Evolutionary conservation across 2,888 invertebrate genomes (phyloP).

Genomic region (Adelognathus sp.): DNA sequence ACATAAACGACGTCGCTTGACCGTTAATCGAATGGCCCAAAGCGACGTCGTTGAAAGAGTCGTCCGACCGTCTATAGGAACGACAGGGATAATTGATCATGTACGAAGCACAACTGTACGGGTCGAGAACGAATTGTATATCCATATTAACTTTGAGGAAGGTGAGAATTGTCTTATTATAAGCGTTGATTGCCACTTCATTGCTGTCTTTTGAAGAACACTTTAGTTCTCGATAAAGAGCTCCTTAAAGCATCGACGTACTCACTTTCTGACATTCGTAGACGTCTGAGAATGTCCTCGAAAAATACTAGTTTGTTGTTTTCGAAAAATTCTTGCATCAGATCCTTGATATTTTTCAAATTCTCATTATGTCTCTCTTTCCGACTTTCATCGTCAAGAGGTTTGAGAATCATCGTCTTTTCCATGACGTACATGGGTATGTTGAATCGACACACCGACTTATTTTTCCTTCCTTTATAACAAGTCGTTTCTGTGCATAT

Average conservation of each 20-base stretch:
- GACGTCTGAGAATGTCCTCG: neutral
- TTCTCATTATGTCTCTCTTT: neutral
- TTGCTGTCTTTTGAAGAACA: constrained; percentile 21
- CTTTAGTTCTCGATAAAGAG: constrained; percentile 9
- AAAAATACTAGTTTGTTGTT: neutral
- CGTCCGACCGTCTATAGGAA: no score
- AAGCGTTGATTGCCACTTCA: no score
- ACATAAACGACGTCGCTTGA: no score
- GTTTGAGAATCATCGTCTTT: no score
- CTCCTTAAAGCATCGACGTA: constrained; percentile 6
- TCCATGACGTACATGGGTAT: neutral
- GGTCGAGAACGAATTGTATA: constrained; percentile 53
- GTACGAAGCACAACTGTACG: no score
- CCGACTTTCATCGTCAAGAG: neutral
- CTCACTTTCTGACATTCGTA: neutral
- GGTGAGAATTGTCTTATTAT: no score
- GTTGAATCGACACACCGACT: neutral
- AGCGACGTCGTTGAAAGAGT: no score
- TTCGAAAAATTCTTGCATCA: neutral
- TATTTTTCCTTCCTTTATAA: constrained; percentile 23
- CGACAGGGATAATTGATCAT: no score
- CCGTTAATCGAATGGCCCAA: no score
- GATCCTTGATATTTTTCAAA: neutral
- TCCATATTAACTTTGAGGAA: no score
- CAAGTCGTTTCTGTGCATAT: constrained; percentile 1